These are phyloP conservation scores for Brachyhypopomus gauderio DNA, from an alignment of 2,113 vertebrate species.

Conservation along the genomic window DNA sequence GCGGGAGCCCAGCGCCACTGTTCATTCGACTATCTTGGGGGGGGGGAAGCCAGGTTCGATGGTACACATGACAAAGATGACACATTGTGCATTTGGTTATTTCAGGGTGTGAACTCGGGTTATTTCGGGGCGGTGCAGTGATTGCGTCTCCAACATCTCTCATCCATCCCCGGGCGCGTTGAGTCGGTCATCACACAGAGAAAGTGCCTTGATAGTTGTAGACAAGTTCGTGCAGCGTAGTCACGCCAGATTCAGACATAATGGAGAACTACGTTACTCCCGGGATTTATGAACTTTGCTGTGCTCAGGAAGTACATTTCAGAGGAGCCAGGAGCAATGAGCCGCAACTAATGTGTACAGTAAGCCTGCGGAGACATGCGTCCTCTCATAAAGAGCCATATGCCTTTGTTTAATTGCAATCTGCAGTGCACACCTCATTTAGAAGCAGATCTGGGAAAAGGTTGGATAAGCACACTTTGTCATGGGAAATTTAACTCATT, in stretches of 20 bases:
- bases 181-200: too few relatives aligned
- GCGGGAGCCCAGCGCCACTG: conserved; percentile 41
- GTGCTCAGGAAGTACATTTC: background rate
- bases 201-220: background rate
- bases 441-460: conserved; percentile 19
- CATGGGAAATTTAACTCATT: conserved; percentile 2
- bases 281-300: background rate
- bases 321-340: background rate
- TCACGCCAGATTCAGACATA: conserved; percentile 2
- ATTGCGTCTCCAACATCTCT: background rate
- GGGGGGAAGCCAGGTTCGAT: conserved; percentile 26
- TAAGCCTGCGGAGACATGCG: conserved; percentile 10
- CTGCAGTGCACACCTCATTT: background rate
- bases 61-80: conserved; percentile 38
- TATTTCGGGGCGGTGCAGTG: background rate
- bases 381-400: background rate
- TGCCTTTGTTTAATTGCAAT: conserved; percentile 27
- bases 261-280: background rate
- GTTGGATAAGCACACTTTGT: conserved; percentile 25
- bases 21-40: conserved; percentile 44
- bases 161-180: background rate
- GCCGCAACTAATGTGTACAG: conserved; percentile 2
- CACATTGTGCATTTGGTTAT: background rate
- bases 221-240: background rate
- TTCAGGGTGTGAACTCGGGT: background rate